Base-by-base conservation (phyloP, 2,113 vertebrate genomes). In the Petromus typicus region DNA sequence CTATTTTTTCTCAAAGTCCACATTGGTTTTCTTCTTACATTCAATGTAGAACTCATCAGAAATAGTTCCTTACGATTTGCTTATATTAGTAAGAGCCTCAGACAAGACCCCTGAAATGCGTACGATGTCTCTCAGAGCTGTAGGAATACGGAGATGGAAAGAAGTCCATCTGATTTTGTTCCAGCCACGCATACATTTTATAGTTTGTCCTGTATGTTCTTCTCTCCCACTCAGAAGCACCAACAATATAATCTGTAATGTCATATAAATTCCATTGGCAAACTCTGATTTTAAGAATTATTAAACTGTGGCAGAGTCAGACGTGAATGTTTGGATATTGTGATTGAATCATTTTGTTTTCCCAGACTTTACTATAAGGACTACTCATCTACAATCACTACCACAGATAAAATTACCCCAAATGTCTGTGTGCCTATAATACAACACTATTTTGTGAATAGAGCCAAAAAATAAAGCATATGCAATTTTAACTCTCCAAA, bases 231-330 rank as follows among this genome's bases (percentile, higher is more conserved):
- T 88, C 78, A 96, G 56, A 84, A 23, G 59, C 92, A 59, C 8
- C 57, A 90, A 57, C 86, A 63, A 61, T 34, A 80, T 67, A 37
- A 61, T 16, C 34, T 90, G 2, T 69, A 48, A 64, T 27, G 2
- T 71, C 64, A 71, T 71, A 90, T 95, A 85, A 76, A 92, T 37
- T 34, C 82, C 48, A 90, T 20, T 56, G 43, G 51, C 30, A 92
- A 82, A 66, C 37, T 69, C 73, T 90, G 45, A 80, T 71, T 95
- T 91, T 56, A 89, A 75, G 80, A 76, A 48, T 56, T 92, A 56
- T 48, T 64, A 51, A 82, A 34, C 56, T 76, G 34, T 54, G 5
- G 27, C 14, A 82, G 17, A 73, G 11, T 80, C 87, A 71, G 45
- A 69, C 10, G 63, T 82, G 43, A 71, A 14, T 56, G 6, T 79